Evolutionary conservation across 2,113 vertebrate genomes (phyloP).

Genomic region (Hyaena hyaena): DNA sequence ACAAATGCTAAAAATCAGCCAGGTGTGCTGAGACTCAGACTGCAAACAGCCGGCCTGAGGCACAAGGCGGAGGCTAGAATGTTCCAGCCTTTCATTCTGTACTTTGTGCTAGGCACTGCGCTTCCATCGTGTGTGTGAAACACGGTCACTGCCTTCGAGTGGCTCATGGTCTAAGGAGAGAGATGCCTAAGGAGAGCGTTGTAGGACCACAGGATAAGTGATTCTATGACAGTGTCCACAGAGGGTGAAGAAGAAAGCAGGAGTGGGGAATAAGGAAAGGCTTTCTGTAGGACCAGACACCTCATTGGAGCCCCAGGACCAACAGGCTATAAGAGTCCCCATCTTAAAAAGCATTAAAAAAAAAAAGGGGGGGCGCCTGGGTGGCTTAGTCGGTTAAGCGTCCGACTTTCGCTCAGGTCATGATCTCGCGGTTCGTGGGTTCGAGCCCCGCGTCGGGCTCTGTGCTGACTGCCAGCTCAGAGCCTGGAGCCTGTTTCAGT

Average conservation of each 20-base stretch:
- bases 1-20: constrained; percentile 55
- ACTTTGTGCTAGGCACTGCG: not conserved
- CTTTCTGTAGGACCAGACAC: not conserved
- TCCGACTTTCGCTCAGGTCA: too few relatives aligned
- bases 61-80: not conserved
- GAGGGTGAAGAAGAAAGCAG: not conserved
- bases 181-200: not conserved
- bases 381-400: too few relatives aligned
- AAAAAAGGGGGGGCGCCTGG: too few relatives aligned
- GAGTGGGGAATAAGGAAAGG: not conserved
- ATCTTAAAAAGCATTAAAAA: too few relatives aligned
- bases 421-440: too few relatives aligned
- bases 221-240: not conserved
- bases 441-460: too few relatives aligned
- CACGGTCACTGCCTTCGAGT: not conserved
- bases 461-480: too few relatives aligned
- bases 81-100: not conserved
- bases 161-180: not conserved
- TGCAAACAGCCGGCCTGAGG: not conserved
- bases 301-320: not conserved
- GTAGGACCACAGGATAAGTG: not conserved
- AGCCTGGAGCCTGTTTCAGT: too few relatives aligned
- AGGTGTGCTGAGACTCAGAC: not conserved
- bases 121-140: not conserved
- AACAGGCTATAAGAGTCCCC: not conserved